Base-by-base conservation (phyloP, 2,888 invertebrate species). In the Eristalis intricaria region DNA sequence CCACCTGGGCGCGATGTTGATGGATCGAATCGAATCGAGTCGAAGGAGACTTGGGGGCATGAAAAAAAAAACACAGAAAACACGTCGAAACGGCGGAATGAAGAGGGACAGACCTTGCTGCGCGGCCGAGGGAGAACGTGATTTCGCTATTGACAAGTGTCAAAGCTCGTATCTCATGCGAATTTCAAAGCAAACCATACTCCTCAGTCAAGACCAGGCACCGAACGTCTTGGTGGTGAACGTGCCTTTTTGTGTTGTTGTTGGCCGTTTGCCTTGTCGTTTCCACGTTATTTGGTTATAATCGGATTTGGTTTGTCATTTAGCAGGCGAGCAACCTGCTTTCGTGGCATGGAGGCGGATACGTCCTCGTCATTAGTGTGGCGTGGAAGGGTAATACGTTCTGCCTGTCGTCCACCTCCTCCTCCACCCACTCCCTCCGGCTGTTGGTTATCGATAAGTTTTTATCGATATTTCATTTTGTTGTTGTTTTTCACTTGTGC, bases 291-390 rank as follows among this genome's bases (percentile, higher is more conserved):
- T 79, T 83, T 63, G 40, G 71, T 71, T 83, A 70, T 85, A 83
- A 86, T 86, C 79, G 86, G 83, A 86, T 86, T 86, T 66, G 38
- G 83, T 64, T 78, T 75, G 78, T 86, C 83, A 79, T 74, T 82
- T 83, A 74, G 73, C n/a, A 81, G 38, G 75, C 68, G 15, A 43
- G 66, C 78, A 78, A 71, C 84, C 75, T 78, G 75, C 43, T 64
- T 29, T 79, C 74, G 69, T 75, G 71, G 23, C 35, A n/a, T 10
- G 56, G 32, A 65, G 69, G 74, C 81, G 74, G 80, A 70, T 56
- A 77, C 69, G 82, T 74, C 77, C 69, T 78, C 68, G 74, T 80
- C 71, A 86, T 78, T 78, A 82, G 77, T 78, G 58, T 29, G 26
- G 65, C 19, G 74, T 43, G 50, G 75, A 75, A 83, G 82, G 78